Conservation (phyloP, 2,113 vertebrate species). For the Dicaeum eximium region DNA sequence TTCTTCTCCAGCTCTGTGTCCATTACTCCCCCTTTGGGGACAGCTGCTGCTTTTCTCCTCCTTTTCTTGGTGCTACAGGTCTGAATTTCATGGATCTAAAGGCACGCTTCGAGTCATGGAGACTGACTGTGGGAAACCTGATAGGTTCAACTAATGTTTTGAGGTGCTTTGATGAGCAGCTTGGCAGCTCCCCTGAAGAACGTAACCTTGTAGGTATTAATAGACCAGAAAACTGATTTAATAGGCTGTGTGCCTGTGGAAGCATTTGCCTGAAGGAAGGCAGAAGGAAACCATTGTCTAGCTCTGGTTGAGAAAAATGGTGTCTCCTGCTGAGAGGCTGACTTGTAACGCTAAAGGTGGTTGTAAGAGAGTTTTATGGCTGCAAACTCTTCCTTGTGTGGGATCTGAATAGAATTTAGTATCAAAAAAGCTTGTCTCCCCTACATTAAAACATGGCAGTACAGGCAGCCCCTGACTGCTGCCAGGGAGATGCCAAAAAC, state of each 20-base stretch:
- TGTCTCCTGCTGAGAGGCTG: background rate
- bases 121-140: background rate
- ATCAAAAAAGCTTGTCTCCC: background rate
- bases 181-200: background rate
- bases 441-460: background rate
- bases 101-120: background rate
- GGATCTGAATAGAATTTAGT: background rate
- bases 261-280: background rate
- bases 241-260: background rate
- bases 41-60: background rate
- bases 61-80: background rate
- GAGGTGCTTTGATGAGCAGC: background rate
- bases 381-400: background rate
- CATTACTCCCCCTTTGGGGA: background rate
- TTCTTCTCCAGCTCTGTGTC: background rate
- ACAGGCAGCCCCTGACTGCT: background rate
- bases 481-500: background rate
- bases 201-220: background rate
- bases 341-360: rapidly evolving
- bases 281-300: background rate
- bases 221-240: background rate
- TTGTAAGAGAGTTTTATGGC: background rate
- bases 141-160: constrained; percentile 8
- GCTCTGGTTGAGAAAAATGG: background rate
- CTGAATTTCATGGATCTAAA: background rate